Evolutionary conservation across 2,888 invertebrate species (phyloP), one percentile per base, ranked within the genome.

Genomic region (Xestoiulus laeticollis): DNA sequence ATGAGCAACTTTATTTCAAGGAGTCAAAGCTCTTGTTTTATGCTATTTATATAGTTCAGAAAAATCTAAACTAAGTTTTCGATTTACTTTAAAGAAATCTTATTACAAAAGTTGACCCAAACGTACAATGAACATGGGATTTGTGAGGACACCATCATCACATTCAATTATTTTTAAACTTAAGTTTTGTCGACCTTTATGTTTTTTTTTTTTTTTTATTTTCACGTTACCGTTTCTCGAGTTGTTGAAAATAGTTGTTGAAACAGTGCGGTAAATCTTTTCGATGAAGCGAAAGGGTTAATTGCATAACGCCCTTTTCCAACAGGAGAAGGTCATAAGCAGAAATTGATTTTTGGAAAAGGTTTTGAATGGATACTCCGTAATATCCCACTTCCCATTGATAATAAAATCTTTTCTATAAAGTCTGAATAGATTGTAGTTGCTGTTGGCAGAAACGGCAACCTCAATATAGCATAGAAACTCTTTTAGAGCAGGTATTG

Each of bases 361-460:
- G 16, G 78, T 30, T 78, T 32, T 78, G 78, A 78, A 78, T 78
- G 78, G 78, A 30, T 78, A 78, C 78, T 78, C 78, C 30, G 78
- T 78, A 32, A 78, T 78, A 30, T 30, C 30, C 30, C 30, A 38
- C 78, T 78, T 68, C 26, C 26, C 68, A 68, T 68, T 68, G 68
- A 22, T 68, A 68, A 26, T 68, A 68, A 68, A 68, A 68, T 68
- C 26, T 26, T 68, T 78, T 78, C 78, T 78, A 78, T 78, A 14
- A 32, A 78, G 78, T 78, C 78, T 78, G 78, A 78, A 78, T 78
- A 78, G 78, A 78, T 78, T 48, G 48, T 48, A 48, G 48, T 48
- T 48, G 78, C 78, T 78, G 78, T 78, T 30, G 78, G 78, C 78
- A 26, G 78, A 32, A 78, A 78, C 30, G 78, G 30, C 78, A 30